Percentiles rank a stretch among this genome's conserved stretches.
phyloP scores from a whole-genome alignment of 2,797 vertebrate genomes.

The Furcifer pardalis region DNA sequence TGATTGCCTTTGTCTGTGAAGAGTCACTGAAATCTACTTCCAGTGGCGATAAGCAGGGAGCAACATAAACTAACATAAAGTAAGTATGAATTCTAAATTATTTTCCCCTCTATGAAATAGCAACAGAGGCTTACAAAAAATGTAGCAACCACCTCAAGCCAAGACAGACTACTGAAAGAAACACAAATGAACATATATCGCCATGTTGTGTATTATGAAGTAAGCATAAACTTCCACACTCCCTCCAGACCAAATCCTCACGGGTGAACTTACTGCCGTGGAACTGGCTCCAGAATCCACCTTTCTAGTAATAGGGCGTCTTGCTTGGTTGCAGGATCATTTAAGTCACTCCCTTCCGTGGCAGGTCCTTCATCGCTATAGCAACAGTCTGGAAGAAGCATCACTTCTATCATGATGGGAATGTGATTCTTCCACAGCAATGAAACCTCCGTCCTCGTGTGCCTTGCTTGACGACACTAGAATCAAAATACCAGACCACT shows the following conservation, averaged over 20 bases:
- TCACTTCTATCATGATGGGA: slow-evolving; percentile 99
- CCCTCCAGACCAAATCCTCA: slow-evolving; percentile 16
- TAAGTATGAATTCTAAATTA: not conserved
- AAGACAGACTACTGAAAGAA: not conserved
- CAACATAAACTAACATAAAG: not conserved
- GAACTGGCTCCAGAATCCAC: slow-evolving; percentile 95
- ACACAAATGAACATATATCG: not conserved
- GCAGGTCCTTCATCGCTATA: slow-evolving; percentile 94
- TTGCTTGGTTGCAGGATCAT: slow-evolving; percentile 95
- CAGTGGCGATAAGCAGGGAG: not conserved
- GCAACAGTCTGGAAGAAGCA: slow-evolving; percentile 98
- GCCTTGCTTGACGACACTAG: slow-evolving; percentile 94
- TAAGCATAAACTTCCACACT: not conserved
- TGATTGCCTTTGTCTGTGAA: not conserved
- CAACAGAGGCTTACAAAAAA: not conserved
- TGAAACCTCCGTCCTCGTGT: slow-evolving; percentile 92
- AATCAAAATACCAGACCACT: slow-evolving; percentile 36
- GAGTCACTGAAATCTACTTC: not conserved
- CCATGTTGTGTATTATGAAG: slow-evolving; percentile 17
- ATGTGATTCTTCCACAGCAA: slow-evolving; percentile 95
- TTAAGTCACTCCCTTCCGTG: slow-evolving; percentile 88
- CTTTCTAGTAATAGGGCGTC: slow-evolving; percentile 94
- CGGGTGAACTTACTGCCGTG: slow-evolving; percentile 88
- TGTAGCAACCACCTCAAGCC: not conserved
- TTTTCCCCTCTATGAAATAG: not conserved